A percentile compares a stretch with the other conserved stretches of the same genome.
Evolutionary conservation across 2,797 vertebrate species (phyloP).

Genomic region (Triplophysa yarkandensis): DNA sequence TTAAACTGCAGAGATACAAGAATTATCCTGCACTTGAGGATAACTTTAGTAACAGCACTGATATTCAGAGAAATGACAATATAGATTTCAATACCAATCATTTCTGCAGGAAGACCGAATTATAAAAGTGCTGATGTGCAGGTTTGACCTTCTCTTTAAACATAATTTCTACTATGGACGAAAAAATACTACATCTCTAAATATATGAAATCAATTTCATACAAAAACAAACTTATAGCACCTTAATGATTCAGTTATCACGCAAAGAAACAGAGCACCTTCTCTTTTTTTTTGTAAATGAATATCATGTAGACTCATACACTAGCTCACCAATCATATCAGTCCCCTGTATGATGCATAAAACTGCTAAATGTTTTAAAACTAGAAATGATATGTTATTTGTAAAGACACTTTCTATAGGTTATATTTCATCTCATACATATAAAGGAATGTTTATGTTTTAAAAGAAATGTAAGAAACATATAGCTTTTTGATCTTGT

Average conservation of each 20-base stretch:
- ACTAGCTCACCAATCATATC: neutral
- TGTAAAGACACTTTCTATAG: neutral
- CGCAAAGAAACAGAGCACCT: constrained; percentile 30
- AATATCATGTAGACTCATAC: neutral
- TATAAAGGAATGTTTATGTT: neutral
- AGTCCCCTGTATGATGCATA: too few relatives aligned
- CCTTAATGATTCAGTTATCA: constrained; percentile 33
- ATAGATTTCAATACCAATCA: neutral
- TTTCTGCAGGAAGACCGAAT: neutral
- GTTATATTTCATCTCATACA: neutral
- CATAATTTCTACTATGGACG: neutral
- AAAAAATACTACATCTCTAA: constrained; percentile 17
- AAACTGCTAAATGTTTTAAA: neutral
- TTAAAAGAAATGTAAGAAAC: neutral
- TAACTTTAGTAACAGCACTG: constrained; percentile 20
- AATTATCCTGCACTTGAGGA: neutral
- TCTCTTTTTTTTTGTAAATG: neutral
- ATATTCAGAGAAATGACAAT: constrained; percentile 9
- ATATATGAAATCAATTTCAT: constrained; percentile 25
- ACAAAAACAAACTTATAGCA: constrained; percentile 40
- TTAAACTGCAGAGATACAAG: neutral
- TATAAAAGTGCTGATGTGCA: constrained; percentile 61
- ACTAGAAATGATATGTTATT: too few relatives aligned
- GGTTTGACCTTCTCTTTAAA: constrained; percentile 19
- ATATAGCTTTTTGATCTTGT: constrained; percentile 7